phyloP scores from a whole-genome alignment of 2,888 invertebrate genomes.

The Dryobotodes eremita region DNA sequence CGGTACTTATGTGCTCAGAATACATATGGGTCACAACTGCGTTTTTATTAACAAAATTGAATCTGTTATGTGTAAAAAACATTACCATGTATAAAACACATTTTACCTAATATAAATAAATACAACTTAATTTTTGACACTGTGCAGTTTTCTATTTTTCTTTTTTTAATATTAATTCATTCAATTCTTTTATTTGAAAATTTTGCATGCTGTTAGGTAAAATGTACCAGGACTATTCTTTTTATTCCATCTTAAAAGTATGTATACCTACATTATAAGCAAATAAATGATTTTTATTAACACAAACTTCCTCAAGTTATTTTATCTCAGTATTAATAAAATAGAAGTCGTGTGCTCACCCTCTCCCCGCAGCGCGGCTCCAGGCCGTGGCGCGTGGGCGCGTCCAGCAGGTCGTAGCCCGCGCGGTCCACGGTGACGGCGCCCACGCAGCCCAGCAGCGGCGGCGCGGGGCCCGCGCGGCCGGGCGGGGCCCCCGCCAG shows the following conservation, averaged over 20 bases:
- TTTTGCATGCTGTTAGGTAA: neutral
- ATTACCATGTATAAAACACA: neutral
- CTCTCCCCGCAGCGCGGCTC: constrained; percentile 93
- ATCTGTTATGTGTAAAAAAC: neutral
- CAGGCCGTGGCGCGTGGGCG: constrained; percentile 93
- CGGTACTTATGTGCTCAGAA: neutral
- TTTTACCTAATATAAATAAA: neutral
- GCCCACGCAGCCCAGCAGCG: constrained; percentile 95
- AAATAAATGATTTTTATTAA: neutral
- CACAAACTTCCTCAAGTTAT: neutral
- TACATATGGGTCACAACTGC: neutral
- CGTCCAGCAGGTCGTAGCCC: constrained; percentile 93
- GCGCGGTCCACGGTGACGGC: constrained; percentile 93
- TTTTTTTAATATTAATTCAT: neutral
- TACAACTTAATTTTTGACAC: neutral
- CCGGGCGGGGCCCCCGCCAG: constrained; percentile 97
- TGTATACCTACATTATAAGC: neutral
- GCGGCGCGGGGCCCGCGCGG: constrained; percentile 92
- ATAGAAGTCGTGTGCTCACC: constrained; percentile 81
- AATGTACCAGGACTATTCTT: neutral
- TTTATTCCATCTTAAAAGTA: neutral
- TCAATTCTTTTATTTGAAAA: neutral
- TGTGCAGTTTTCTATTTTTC: neutral
- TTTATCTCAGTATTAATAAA: neutral
- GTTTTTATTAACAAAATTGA: neutral